These are phyloP conservation scores for Sarcophaga subvicina DNA, from an alignment of 2,888 invertebrate species.

Conservation along the genomic window DNA sequence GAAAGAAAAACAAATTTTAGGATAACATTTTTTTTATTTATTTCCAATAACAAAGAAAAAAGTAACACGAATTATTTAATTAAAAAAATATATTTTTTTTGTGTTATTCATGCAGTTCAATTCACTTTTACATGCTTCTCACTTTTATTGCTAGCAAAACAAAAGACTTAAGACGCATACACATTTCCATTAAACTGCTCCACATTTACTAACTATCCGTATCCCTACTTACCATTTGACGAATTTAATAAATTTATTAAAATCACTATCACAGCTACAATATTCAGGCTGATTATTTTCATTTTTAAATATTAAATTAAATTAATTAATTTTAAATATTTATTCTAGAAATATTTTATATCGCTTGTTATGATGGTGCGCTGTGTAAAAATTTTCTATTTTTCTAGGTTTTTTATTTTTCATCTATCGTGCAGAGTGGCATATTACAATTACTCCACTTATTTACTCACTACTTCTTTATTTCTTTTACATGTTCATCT, in stretches of 20 bases:
- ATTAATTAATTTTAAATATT: neutral
- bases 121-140: conserved; percentile 17
- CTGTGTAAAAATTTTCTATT: conserved; percentile 15
- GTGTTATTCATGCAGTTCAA: neutral
- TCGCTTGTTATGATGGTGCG: neutral
- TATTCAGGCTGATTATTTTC: conserved; percentile 56
- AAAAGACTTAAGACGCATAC: conserved; percentile 71
- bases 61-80: no score
- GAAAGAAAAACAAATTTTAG: neutral
- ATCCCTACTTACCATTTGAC: conserved; percentile 71
- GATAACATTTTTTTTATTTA: no score
- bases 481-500: conserved; percentile 1
- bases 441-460: conserved; percentile 43
- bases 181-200: conserved; percentile 35
- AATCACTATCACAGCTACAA: conserved; percentile 72
- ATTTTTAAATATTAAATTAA: conserved; percentile 35
- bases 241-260: conserved; percentile 69
- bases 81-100: no score
- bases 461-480: conserved; percentile 4
- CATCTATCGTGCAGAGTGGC: conserved; percentile 50
- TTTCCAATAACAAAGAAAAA: no score
- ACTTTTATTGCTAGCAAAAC: conserved; percentile 49
- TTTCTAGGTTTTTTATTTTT: neutral
- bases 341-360: neutral
- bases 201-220: neutral